Base-by-base conservation (phyloP, 2,113 vertebrate species). In the Xerus inauris region DNA sequence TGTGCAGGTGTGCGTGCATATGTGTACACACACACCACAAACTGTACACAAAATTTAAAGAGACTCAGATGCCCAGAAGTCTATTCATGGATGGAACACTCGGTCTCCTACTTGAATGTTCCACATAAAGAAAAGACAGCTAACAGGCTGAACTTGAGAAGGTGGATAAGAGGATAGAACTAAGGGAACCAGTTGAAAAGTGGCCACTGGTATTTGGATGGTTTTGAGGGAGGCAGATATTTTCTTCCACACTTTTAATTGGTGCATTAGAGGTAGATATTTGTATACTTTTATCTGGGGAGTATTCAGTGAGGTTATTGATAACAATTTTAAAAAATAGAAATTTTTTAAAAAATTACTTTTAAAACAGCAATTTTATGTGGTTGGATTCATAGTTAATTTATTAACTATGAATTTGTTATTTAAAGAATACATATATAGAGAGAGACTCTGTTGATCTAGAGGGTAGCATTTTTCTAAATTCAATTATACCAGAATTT, bases 341-440 rank as follows among this genome's bases (percentile, higher is more conserved):
- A 82, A 8, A 57, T n/a, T 81, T 72, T 81, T 72, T 20, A 2
- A 80, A n/a, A 94, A 47, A 4, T 51, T 82, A 35, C 91, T 87
- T 87, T 83, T 14, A 69, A 86, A 83, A 64, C 14, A 86, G 4
- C 47, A 49, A 32, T 72, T 76, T 92, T 30, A 77, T 87, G 17
- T 96, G 35, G n/a, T 79, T 92, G 8, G 3, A 95, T 76, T 88
- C 30, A 96, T 57, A 76, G 72, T 85, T 95, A 90, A 90, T 88
- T 94, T 93, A 62, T 85, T 96, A 97, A 92, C 40, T 85, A 7
- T 90, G 26, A 88, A 72, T 85, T 92, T 79, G 81, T 92, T 92
- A 24, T 80, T 76, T 64, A 94, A 59, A 95, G 88, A 71, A 20
- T 49, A 79, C 51, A 24, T 54, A 79, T 72, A 47, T 73, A 4